phyloP scores from a whole-genome alignment of 1,140 invertebrate genomes.

The Sitobion miscanthi region DNA sequence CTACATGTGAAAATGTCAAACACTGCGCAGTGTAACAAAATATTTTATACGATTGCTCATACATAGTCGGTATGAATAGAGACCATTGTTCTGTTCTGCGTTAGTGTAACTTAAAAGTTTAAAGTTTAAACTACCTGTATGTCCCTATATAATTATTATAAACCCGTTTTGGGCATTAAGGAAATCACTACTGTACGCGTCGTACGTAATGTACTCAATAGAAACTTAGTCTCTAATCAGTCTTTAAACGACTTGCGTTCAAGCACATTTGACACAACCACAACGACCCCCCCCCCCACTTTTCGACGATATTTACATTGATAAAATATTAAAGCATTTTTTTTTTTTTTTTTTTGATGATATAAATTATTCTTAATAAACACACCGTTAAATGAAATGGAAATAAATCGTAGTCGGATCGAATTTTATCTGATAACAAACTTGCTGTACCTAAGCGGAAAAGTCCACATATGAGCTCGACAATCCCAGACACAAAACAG shows the following conservation, averaged over 20 bases:
- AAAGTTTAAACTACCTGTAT: not conserved
- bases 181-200: not conserved
- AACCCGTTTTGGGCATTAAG: not conserved
- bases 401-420: not conserved
- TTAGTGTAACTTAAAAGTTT: too few species aligned
- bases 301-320: not conserved
- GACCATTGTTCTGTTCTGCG: not conserved
- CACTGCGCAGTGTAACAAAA: too few species aligned
- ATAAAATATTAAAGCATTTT: not conserved
- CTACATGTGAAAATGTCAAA: too few species aligned
- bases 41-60: too few species aligned
- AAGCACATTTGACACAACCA: not conserved
- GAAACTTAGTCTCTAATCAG: not conserved
- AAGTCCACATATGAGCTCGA: slow-evolving; percentile 74
- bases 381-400: not conserved
- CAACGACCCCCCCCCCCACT: not conserved
- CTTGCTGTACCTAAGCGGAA: slow-evolving; percentile 69
- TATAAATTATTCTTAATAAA: not conserved
- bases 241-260: not conserved
- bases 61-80: not conserved
- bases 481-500: slow-evolving; percentile 73
- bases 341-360: not conserved
- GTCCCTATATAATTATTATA: not conserved
- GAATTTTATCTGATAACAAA: not conserved
- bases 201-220: not conserved